Base-by-base conservation (phyloP, 2,888 invertebrate genomes). In the Abscondita cerata region DNA sequence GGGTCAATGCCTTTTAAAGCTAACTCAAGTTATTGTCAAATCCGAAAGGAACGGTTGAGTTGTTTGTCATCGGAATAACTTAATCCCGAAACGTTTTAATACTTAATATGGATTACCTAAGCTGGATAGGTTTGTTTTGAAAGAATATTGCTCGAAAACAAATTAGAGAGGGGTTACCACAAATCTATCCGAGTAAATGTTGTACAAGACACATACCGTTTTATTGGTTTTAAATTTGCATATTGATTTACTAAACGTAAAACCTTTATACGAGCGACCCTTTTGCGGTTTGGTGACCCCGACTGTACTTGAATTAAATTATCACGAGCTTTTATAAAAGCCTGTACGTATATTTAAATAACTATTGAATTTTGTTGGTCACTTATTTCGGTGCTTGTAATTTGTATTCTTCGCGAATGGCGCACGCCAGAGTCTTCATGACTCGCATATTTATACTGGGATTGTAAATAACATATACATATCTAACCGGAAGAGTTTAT, bases 231-330 rank as follows among this genome's bases (percentile, higher is more conserved):
- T 44, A 44, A 44, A 44, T 18, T 44, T 44, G 44, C 44, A 44
- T 44, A 44, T 44, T 18, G 18, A 44, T 44, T 44, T 44, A 19
- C 18, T 44, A 44, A 25, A 44, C 44, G 47, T 56, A 56, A 25
- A 48, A 38, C 36, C 15, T 34, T 56, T 47, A 56, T 48, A 48
- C 48, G 53, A 52, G 46, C 38, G 38, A 47, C 34, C 40, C 48
- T 46, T 31, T 40, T 52, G 52, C 52, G 20, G 48, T 31, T 48
- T 56, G 48, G 48, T 48, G 48, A 48, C 48, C 48, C 55, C 33
- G 48, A 48, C 55, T 38, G 48, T 48, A 56, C 55, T 56, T 56
- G 48, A 48, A 56, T 56, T 56, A 56, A 36, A 56, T 48, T 56
- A 56, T 47, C 55, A 25, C 15, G n/a, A 38, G 36, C 38, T 56